These are phyloP conservation scores for Morone chrysops DNA, from an alignment of 2,113 vertebrate species.

Conservation along the genomic window DNA sequence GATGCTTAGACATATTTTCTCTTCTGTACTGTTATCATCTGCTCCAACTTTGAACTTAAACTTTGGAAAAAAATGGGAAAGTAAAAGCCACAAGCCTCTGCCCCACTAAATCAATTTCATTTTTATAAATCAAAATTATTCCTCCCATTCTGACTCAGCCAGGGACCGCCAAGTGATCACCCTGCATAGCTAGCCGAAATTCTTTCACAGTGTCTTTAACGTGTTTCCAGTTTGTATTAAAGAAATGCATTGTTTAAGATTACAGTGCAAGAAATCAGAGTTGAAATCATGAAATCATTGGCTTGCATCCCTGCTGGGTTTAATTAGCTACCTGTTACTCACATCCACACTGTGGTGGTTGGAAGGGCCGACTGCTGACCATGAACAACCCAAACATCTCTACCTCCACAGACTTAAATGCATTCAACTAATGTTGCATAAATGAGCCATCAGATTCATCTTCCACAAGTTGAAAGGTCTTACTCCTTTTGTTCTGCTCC, in stretches of 20 bases:
- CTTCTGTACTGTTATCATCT: not conserved
- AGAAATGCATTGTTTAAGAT: not conserved
- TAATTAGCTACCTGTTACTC: slow-evolving; percentile 11
- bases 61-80: not conserved
- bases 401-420: not conserved
- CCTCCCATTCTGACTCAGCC: not conserved
- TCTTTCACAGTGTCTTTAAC: not conserved
- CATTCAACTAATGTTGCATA: not conserved
- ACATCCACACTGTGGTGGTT: not conserved
- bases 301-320: not conserved
- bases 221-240: not conserved
- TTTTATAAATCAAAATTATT: not conserved
- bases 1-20: not conserved
- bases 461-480: slow-evolving; percentile 23
- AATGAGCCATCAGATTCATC: not conserved
- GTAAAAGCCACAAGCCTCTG: not conserved
- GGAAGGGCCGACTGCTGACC: not conserved
- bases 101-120: not conserved
- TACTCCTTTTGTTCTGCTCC: slow-evolving; percentile 21
- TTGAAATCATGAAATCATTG: not conserved
- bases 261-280: not conserved
- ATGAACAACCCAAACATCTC: slow-evolving; percentile 4
- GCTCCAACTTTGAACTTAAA: not conserved
- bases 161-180: not conserved
- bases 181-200: not conserved